Evolutionary conservation across 2,113 vertebrate species (phyloP).

Genomic region (Vombatus ursinus): DNA sequence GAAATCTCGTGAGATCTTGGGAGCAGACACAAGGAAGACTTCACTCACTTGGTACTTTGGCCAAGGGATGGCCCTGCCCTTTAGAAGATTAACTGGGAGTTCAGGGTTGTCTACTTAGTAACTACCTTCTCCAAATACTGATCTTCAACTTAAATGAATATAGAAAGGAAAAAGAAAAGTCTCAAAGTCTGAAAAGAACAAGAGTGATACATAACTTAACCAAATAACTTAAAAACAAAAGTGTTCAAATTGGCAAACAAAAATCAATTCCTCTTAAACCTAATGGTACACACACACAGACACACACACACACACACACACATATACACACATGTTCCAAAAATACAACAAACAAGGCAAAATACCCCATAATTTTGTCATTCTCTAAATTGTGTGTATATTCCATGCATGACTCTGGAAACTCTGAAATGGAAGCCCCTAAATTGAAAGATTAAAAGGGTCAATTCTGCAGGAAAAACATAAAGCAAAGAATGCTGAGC

Average conservation of each 20-base stretch:
- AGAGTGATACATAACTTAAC: neutral
- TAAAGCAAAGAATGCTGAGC: constrained; percentile 34
- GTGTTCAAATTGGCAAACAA: constrained; percentile 27
- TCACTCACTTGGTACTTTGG: constrained; percentile 19
- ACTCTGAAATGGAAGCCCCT: neutral
- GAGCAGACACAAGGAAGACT: constrained; percentile 23
- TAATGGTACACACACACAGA: constrained; percentile 39
- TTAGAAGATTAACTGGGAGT: constrained; percentile 57
- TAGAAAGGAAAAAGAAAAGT: constrained; percentile 38
- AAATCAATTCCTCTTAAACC: constrained; percentile 29
- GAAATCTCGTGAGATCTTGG: neutral
- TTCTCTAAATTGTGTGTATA: constrained; percentile 11
- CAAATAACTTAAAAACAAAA: neutral
- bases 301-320: constrained; percentile 13
- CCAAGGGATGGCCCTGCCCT: constrained; percentile 17
- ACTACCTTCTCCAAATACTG: constrained; percentile 66
- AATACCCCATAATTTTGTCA: neutral
- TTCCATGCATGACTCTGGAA: constrained; percentile 9
- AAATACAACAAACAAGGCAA: constrained; percentile 43
- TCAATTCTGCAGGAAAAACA: constrained; percentile 21
- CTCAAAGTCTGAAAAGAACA: constrained; percentile 36
- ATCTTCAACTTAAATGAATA: constrained; percentile 55
- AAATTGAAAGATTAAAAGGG: neutral
- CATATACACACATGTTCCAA: neutral
- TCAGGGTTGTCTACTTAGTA: constrained; percentile 39